These are phyloP conservation scores for Zenarchopterus dispar DNA, from an alignment of 2,797 vertebrate species.

Conservation along the genomic window DNA sequence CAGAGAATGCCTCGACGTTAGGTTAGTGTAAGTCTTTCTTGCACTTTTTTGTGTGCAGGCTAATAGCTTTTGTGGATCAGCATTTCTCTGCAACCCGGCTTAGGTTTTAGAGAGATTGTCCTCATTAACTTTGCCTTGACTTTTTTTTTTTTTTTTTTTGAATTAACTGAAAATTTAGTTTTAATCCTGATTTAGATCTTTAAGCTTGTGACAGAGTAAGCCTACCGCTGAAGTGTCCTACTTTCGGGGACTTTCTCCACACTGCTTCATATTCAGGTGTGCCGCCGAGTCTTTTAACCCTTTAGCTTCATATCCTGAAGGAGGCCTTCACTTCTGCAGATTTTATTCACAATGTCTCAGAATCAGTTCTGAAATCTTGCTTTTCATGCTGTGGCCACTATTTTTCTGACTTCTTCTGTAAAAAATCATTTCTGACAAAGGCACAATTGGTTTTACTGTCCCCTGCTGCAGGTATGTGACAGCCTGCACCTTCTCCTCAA, in stretches of 20 bases:
- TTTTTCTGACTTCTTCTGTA: neutral
- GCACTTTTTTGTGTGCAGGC: neutral
- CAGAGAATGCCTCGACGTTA: slow-evolving; percentile 6
- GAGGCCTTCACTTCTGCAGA: too few species aligned
- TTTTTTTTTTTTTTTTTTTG: slow-evolving; percentile 9
- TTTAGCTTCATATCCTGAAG: too few species aligned
- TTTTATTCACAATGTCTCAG: too few species aligned
- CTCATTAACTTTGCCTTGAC: slow-evolving; percentile 52
- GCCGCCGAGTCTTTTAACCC: too few species aligned
- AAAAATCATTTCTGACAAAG: neutral
- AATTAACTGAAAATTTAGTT: slow-evolving; percentile 38
- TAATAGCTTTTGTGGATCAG: slow-evolving; percentile 46
- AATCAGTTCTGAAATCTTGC: too few species aligned
- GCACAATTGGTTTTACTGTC: neutral
- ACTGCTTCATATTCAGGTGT: too few species aligned
- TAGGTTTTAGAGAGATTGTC: slow-evolving; percentile 39
- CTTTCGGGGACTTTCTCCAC: too few species aligned
- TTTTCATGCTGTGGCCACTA: too few species aligned
- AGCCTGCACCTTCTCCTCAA: slow-evolving; percentile 89
- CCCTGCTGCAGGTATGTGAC: slow-evolving; percentile 90
- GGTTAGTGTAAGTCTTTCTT: slow-evolving; percentile 14
- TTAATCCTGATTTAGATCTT: slow-evolving; percentile 45
- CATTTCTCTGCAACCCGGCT: slow-evolving; percentile 43
- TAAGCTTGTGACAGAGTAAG: slow-evolving; percentile 19
- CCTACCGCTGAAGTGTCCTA: too few species aligned